phyloP scores from a whole-genome alignment of 2,888 invertebrate genomes.

The Brenthis daphne region DNA sequence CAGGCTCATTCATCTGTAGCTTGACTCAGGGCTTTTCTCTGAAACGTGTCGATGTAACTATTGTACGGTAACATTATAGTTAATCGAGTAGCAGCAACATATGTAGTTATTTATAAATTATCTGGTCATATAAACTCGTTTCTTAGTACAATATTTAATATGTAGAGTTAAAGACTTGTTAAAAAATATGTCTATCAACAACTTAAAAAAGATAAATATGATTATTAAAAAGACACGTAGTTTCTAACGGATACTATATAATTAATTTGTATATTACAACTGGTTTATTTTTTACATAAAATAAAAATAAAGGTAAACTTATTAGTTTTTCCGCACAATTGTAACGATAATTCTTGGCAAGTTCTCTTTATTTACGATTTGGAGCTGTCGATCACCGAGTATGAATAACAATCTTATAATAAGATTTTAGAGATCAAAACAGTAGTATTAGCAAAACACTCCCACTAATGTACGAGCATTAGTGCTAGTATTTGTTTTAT shows the following conservation, averaged over 20 bases:
- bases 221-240: too few species aligned
- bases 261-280: too few species aligned
- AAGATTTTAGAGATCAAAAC: conserved; percentile 3
- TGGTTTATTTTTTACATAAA: too few species aligned
- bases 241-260: too few species aligned
- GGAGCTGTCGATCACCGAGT: background rate
- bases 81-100: background rate
- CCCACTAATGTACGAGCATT: conserved; percentile 1
- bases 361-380: background rate
- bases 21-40: conserved; percentile 63
- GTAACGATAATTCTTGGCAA: background rate
- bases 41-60: conserved; percentile 45
- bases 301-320: background rate
- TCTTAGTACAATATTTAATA: too few species aligned
- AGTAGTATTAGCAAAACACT: background rate
- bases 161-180: too few species aligned
- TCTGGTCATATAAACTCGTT: background rate
- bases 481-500: background rate
- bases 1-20: conserved; percentile 52
- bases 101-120: conserved; percentile 4
- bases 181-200: too few species aligned
- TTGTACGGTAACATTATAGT: background rate
- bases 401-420: conserved; percentile 3
- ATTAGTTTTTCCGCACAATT: background rate
- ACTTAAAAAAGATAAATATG: too few species aligned